Base-by-base conservation (phyloP, 2,113 vertebrate species). In the Xiphophorus maculatus region DNA sequence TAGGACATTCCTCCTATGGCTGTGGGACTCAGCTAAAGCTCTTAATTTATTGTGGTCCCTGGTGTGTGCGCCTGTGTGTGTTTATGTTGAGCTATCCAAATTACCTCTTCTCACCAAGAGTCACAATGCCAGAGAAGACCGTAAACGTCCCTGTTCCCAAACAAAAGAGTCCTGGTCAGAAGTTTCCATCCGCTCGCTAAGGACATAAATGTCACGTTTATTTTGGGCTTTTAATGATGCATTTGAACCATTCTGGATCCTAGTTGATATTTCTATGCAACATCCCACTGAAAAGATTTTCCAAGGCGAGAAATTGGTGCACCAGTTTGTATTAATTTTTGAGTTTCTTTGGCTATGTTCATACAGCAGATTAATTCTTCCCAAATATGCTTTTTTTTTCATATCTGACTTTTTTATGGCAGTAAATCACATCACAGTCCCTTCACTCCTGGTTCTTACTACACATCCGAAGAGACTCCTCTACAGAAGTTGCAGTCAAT, bases 41-140 rank as follows among this genome's bases (percentile, higher is more conserved):
- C 86, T 79, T 91, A 84, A 91, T 91, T 86, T 88, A 73, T 79
- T 69, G 72, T 85, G 82, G 88, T 89, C 72, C 48, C 32, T 28
- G 3, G 66, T 74, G 80, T 76, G 80, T 70, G 71, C 51, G 71
- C 60, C 62, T 79, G 69, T 17, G 69, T 63, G 58, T 71, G 69
- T 60, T 29, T 70, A 61, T 30, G 74, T 25, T 64, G 13, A 65
- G 54, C 71, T 73, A 70, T 66, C 73, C 83, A 71, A 89, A 80
- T 79, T 85, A 80, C 73, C 69, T 82, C 84, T 82, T 29, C 27
- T 92, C 85, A 75, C 82, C 74, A 74, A 30, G 65, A 66, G 60
- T 79, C 81, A 72, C 61, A 77, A 30, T 44, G 69, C 42, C 71
- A 75, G 33, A 14, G 25, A 37, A 22, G 62, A 80, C 66, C 51